A percentile compares a stretch with the other conserved stretches of the same genome.
These are phyloP conservation scores for Ectemnius cavifrons DNA, from an alignment of 2,888 invertebrate genomes.

Conservation along the genomic window DNA sequence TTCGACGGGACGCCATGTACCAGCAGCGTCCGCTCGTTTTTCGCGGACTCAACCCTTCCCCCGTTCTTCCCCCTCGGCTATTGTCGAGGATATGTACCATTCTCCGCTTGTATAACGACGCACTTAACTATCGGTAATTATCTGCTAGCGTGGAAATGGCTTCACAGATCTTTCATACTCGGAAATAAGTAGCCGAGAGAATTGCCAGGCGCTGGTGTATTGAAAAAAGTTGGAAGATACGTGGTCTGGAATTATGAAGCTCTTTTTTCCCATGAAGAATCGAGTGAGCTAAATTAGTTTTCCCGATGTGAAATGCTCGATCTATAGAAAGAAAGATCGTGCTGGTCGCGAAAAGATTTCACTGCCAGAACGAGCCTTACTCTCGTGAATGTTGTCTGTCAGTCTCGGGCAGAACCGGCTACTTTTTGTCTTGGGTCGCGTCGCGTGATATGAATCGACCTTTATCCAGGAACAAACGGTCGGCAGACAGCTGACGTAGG, in stretches of 20 bases:
- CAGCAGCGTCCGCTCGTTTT: slow-evolving; percentile 12
- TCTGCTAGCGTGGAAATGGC: neutral
- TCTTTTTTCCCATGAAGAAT: no score
- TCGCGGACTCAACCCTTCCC: neutral
- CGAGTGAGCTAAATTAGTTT: slow-evolving; percentile 16
- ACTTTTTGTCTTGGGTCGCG: slow-evolving; percentile 28
- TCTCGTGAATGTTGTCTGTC: no score
- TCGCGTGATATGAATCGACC: no score
- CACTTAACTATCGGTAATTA: neutral
- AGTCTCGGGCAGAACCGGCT: slow-evolving; percentile 55
- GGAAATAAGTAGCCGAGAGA: no score
- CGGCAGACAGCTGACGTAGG: slow-evolving; percentile 59
- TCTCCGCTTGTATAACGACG: slow-evolving; percentile 2
- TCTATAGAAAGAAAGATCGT: neutral
- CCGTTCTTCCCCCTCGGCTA: neutral
- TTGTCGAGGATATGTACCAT: neutral
- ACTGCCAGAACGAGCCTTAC: no score
- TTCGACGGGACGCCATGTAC: slow-evolving; percentile 2
- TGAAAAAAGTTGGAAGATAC: no score
- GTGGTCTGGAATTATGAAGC: no score
- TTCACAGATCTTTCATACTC: no score
- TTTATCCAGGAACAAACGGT: slow-evolving; percentile 53
- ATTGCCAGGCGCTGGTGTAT: no score
- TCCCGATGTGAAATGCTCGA: slow-evolving; percentile 39
- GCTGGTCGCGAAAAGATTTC: neutral